Evolutionary conservation across 2,888 invertebrate genomes (phyloP).

Genomic region (Gandaritis pyraliata): DNA sequence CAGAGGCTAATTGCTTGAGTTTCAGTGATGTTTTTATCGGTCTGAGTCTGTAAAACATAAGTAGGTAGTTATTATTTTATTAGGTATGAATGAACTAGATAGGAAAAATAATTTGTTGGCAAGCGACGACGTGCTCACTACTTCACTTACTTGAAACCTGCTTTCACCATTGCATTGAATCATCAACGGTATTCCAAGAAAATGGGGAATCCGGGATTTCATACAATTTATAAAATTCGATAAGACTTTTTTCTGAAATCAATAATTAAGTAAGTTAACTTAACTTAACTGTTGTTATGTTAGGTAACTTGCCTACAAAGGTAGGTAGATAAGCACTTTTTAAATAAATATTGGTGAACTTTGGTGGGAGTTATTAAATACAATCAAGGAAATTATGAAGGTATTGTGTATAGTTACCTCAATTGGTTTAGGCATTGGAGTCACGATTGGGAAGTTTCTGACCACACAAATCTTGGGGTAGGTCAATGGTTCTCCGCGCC

Average conservation of each 20-base stretch:
- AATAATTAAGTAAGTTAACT: too few species aligned
- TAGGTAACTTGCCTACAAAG: slow-evolving; percentile 1
- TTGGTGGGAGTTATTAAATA: too few species aligned
- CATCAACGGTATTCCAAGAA: slow-evolving; percentile 57
- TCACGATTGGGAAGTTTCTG: slow-evolving; percentile 66
- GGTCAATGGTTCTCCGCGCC: slow-evolving; percentile 75
- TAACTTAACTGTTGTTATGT: neutral
- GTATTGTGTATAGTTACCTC: slow-evolving; percentile 51
- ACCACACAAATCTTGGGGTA: slow-evolving; percentile 71
- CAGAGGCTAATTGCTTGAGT: slow-evolving; percentile 74
- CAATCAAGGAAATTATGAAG: too few species aligned
- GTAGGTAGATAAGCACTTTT: too few species aligned
- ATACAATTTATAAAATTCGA: slow-evolving; percentile 61
- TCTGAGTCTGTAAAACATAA: slow-evolving; percentile 49
- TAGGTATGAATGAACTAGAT: too few species aligned
- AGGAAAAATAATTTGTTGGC: too few species aligned
- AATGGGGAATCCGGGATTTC: slow-evolving; percentile 58
- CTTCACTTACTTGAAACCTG: slow-evolving; percentile 19
- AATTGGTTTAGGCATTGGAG: slow-evolving; percentile 59
- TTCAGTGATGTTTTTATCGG: slow-evolving; percentile 45
- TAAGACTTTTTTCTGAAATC: slow-evolving; percentile 55
- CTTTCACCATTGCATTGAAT: slow-evolving; percentile 44
- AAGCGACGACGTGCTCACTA: too few species aligned
- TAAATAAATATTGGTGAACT: too few species aligned
- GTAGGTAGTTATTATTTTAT: too few species aligned